Conservation (phyloP, 92 coral and sea anemone species). For the Parazoanthus swiftii region DNA sequence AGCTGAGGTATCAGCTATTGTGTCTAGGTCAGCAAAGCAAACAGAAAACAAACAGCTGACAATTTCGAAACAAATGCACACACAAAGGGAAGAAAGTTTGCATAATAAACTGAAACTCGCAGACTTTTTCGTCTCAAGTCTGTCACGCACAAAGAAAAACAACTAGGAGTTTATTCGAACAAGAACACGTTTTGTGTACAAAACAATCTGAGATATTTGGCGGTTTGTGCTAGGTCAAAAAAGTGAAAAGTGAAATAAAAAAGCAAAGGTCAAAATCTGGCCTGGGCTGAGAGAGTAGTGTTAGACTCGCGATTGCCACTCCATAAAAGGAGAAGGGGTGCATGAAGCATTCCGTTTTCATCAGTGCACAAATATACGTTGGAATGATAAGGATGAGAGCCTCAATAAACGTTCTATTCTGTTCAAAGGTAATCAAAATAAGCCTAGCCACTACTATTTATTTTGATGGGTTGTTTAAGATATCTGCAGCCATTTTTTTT, state of each 20-base stretch:
- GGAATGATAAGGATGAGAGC: constrained; percentile 5
- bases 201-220: not conserved
- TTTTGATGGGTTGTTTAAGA: not conserved
- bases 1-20: constrained; percentile 9
- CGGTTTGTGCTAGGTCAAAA: not conserved
- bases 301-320: not conserved
- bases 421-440: not conserved
- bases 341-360: not conserved
- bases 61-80: not conserved
- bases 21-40: not conserved
- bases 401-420: not conserved
- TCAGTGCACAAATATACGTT: not conserved
- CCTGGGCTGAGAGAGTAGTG: not conserved
- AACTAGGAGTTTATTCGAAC: not conserved
- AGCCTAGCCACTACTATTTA: not conserved
- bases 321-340: constrained; percentile 35
- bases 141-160: constrained; percentile 10
- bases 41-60: constrained; percentile 12
- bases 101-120: not conserved
- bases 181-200: not conserved
- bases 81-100: not conserved
- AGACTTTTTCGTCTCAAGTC: constrained; percentile 1
- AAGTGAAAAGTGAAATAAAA: not conserved
- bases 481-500: not conserved
- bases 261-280: not conserved